These are phyloP conservation scores for Isoperla grammatica DNA, from an alignment of 2,888 invertebrate genomes.

Conservation along the genomic window DNA sequence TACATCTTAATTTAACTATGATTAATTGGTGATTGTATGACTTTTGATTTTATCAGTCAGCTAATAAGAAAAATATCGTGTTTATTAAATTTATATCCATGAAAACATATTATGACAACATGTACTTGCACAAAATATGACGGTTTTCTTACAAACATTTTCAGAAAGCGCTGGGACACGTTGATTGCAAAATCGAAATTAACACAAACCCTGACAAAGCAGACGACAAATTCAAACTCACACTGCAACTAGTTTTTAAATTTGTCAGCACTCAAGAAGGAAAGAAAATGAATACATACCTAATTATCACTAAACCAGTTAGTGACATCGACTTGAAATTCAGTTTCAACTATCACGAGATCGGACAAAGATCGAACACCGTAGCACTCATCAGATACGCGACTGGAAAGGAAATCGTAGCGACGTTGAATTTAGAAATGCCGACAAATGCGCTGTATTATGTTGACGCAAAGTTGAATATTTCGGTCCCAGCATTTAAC, in stretches of 20 bases:
- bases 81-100: too few relatives aligned
- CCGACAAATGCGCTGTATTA: slow-evolving; percentile 62
- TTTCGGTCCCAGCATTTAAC: slow-evolving; percentile 67
- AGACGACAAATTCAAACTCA: slow-evolving; percentile 56
- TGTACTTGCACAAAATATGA: too few relatives aligned
- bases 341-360: slow-evolving; percentile 48
- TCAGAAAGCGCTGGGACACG: slow-evolving; percentile 63
- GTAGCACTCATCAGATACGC: slow-evolving; percentile 51
- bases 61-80: too few relatives aligned
- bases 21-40: too few relatives aligned
- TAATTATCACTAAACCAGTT: slow-evolving; percentile 59
- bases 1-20: too few relatives aligned
- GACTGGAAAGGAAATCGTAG: slow-evolving; percentile 53
- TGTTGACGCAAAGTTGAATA: slow-evolving; percentile 63
- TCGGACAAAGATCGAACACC: slow-evolving; percentile 51
- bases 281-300: slow-evolving; percentile 54
- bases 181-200: slow-evolving; percentile 64
- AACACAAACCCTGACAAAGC: slow-evolving; percentile 57
- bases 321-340: slow-evolving; percentile 61
- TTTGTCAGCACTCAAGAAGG: slow-evolving; percentile 58
- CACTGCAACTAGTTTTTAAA: slow-evolving; percentile 53
- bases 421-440: slow-evolving; percentile 53
- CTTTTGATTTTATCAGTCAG: too few relatives aligned
- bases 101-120: too few relatives aligned
- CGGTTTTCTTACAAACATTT: slow-evolving; percentile 29